phyloP scores from a whole-genome alignment of 64 coral and sea anemone genomes.

The Stichodactyla helianthus region DNA sequence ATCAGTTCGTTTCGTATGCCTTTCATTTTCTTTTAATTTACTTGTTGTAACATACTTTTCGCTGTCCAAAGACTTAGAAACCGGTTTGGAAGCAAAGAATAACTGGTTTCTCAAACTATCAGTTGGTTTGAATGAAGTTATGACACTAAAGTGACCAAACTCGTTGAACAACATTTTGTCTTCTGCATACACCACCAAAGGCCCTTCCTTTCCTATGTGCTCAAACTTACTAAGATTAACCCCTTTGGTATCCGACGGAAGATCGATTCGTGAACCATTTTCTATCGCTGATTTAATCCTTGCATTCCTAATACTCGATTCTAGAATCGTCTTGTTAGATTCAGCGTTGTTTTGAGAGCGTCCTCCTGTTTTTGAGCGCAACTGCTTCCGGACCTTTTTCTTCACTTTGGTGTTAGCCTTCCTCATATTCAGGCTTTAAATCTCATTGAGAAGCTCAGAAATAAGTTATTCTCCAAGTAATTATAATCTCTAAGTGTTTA shows the following conservation, averaged over 20 bases:
- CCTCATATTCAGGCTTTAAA: background rate
- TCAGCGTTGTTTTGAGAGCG: background rate
- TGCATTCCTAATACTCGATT: conserved; percentile 26
- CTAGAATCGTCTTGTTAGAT: background rate
- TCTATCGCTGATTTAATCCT: conserved; percentile 82
- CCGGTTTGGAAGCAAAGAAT: conserved; percentile 45
- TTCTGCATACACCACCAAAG: conserved; percentile 67
- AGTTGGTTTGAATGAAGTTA: conserved; percentile 55
- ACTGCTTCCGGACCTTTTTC: background rate
- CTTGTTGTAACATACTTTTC: background rate
- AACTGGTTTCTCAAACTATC: conserved; percentile 79
- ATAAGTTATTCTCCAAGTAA: background rate
- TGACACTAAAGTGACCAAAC: conserved; percentile 58
- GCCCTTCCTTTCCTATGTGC: conserved; percentile 60
- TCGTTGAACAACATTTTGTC: background rate
- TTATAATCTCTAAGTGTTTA: background rate
- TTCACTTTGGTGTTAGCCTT: background rate
- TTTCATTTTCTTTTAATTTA: no score
- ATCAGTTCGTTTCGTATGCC: background rate
- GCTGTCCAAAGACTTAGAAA: background rate
- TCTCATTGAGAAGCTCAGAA: background rate
- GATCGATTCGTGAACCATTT: conserved; percentile 61
- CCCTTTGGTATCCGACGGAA: conserved; percentile 64
- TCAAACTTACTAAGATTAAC: conserved; percentile 73
- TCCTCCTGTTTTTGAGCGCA: background rate